A percentile compares a stretch with the other conserved stretches of the same genome.
Conservation (phyloP, 2,888 invertebrate genomes). For the Mayetiola destructor region DNA sequence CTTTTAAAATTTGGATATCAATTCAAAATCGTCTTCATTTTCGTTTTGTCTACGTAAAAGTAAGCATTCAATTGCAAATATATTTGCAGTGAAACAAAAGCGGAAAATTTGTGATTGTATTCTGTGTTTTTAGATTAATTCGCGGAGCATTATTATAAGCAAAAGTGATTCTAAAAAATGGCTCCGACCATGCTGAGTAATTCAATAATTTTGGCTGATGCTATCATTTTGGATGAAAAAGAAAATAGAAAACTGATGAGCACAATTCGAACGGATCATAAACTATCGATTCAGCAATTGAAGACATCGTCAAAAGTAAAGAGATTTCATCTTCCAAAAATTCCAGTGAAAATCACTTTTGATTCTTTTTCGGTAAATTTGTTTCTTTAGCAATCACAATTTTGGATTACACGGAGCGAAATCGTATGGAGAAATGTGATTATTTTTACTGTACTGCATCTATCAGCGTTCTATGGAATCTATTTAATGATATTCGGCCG, state of each 20-base stretch:
- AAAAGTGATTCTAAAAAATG: constrained; percentile 35
- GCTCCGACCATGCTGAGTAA: constrained; percentile 47
- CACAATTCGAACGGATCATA: too few relatives aligned
- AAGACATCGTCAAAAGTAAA: background rate
- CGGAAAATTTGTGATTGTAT: too few relatives aligned
- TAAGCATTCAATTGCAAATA: too few relatives aligned
- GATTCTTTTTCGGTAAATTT: background rate
- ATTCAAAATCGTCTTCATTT: too few relatives aligned
- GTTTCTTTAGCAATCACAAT: background rate
- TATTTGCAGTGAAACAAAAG: too few relatives aligned
- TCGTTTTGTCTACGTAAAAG: too few relatives aligned
- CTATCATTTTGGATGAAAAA: constrained; percentile 28
- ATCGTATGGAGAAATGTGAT: constrained; percentile 67
- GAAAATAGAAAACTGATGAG: constrained; percentile 22
- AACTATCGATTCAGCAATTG: too few relatives aligned
- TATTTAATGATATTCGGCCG: constrained; percentile 35
- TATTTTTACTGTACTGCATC: constrained; percentile 56
- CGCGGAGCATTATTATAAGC: too few relatives aligned
- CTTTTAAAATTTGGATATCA: too few relatives aligned
- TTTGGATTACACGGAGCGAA: background rate
- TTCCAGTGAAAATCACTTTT: background rate
- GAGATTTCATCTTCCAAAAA: background rate
- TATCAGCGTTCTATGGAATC: constrained; percentile 45
- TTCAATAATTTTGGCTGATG: constrained; percentile 40
- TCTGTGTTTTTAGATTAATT: too few relatives aligned